These are phyloP conservation scores for Bombus turneri DNA, from an alignment of 1,140 invertebrate genomes.

Conservation along the genomic window DNA sequence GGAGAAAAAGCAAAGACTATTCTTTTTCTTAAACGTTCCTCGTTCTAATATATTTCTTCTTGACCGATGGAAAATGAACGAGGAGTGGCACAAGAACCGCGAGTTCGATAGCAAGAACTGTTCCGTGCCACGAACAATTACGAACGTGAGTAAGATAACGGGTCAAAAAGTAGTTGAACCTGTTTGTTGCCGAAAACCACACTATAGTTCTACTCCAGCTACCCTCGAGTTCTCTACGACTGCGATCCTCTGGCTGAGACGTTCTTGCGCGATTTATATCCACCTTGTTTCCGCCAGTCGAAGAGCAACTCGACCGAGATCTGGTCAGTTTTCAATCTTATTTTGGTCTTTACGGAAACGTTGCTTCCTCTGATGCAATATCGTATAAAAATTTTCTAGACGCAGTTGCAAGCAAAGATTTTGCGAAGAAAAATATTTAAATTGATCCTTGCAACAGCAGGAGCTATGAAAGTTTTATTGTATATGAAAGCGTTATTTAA, in stretches of 20 bases:
- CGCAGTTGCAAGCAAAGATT: background rate
- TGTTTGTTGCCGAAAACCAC: constrained; percentile 33
- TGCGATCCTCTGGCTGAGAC: background rate
- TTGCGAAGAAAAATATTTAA: background rate
- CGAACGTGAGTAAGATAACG: constrained; percentile 31
- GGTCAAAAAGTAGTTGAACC: constrained; percentile 21
- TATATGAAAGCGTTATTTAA: background rate
- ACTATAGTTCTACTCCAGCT: background rate
- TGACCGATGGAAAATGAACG: background rate
- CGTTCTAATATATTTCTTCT: background rate
- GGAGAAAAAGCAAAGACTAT: background rate
- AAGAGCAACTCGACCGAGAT: background rate
- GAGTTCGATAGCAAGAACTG: constrained; percentile 26
- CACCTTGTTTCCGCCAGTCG: constrained; percentile 3
- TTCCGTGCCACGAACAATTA: constrained; percentile 30
- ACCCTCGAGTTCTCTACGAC: background rate
- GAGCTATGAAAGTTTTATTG: too few relatives aligned
- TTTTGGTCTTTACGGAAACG: background rate
- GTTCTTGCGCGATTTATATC: constrained; percentile 26
- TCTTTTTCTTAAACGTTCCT: background rate
- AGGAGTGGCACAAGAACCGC: constrained; percentile 1
- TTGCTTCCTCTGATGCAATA: background rate
- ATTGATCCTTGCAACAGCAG: background rate
- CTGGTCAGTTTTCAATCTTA: background rate
- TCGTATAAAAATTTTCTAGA: background rate